These are phyloP conservation scores for Galerucella pusilla DNA, from an alignment of 2,888 invertebrate genomes.

Conservation along the genomic window DNA sequence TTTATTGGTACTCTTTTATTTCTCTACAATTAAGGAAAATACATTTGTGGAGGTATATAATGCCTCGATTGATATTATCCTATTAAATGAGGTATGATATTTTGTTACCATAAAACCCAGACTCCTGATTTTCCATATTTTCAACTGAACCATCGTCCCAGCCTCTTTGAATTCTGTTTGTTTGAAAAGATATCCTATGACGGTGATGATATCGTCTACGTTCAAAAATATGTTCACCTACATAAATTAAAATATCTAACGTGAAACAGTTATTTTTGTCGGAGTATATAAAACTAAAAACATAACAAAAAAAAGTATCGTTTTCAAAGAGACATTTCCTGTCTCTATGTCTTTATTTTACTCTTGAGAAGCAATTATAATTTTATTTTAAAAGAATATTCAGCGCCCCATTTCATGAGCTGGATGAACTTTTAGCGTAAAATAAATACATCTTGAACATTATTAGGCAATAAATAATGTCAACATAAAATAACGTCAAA, in stretches of 20 bases:
- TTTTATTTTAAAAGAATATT: constrained; percentile 29
- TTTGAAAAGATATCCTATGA: too few relatives aligned
- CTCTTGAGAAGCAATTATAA: constrained; percentile 21
- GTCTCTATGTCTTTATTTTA: constrained; percentile 15
- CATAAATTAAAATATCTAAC: constrained; percentile 6
- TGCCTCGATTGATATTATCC: too few relatives aligned
- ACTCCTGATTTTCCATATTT: too few relatives aligned
- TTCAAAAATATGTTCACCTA: not conserved
- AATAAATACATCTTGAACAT: not conserved
- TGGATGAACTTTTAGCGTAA: constrained; percentile 14
- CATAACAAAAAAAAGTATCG: constrained; percentile 12
- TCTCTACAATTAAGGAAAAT: too few relatives aligned
- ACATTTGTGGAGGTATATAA: too few relatives aligned
- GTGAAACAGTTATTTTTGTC: not conserved
- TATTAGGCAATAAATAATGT: not conserved
- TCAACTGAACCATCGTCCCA: too few relatives aligned
- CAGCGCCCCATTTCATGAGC: constrained; percentile 5
- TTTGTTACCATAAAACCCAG: too few relatives aligned
- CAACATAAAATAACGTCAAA: too few relatives aligned
- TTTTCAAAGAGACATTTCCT: constrained; percentile 22
- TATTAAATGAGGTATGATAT: too few relatives aligned
- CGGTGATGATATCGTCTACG: not conserved
- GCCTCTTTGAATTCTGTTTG: too few relatives aligned
- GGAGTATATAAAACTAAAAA: constrained; percentile 10
- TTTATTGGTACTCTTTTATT: too few relatives aligned